Conservation (phyloP, 2,888 invertebrate species). For the Myathropa florea region DNA sequence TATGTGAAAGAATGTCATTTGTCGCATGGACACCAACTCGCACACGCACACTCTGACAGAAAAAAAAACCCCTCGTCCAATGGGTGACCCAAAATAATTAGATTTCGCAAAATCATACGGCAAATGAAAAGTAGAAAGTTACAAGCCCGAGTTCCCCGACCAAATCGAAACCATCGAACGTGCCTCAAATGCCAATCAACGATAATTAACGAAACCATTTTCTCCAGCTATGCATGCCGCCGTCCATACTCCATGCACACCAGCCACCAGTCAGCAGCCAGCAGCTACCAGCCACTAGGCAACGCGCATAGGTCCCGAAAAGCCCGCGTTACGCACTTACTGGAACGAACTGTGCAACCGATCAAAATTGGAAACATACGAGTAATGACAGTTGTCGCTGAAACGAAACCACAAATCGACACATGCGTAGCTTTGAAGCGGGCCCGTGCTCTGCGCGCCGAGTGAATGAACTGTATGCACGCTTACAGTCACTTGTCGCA, state of each 20-base stretch:
- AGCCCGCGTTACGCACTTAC: constrained; percentile 25
- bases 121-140: constrained; percentile 56
- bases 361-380: constrained; percentile 49
- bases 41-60: not conserved
- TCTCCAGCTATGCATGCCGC: constrained; percentile 51
- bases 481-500: constrained; percentile 25
- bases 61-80: not conserved
- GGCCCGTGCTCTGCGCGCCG: constrained; percentile 11
- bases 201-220: constrained; percentile 60
- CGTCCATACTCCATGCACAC: not conserved
- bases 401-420: constrained; percentile 31
- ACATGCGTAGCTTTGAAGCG: not conserved
- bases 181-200: constrained; percentile 59
- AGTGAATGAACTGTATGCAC: constrained; percentile 59
- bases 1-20: not conserved
- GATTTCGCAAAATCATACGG: not conserved
- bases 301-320: constrained; percentile 30
- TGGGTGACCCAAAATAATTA: not conserved
- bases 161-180: constrained; percentile 53
- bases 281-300: not conserved
- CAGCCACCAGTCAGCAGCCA: not conserved
- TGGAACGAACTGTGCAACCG: constrained; percentile 26
- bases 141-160: constrained; percentile 14
- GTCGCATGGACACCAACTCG: not conserved
- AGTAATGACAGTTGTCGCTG: constrained; percentile 49